Evolutionary conservation across 2,113 vertebrate genomes (phyloP), one percentile per base, ranked within the genome.

Genomic region (Microtus pennsylvanicus): DNA sequence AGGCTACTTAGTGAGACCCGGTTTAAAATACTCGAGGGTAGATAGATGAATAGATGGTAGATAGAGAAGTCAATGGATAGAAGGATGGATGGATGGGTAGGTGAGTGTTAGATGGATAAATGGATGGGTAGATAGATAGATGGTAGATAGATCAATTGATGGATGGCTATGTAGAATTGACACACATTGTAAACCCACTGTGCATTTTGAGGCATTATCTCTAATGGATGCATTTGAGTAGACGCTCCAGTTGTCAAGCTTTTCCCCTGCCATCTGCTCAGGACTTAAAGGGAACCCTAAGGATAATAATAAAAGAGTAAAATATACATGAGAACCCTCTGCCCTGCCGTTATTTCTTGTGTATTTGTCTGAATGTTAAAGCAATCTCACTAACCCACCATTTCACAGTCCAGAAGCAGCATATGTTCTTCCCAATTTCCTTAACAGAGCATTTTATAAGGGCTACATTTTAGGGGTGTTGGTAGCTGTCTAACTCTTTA

Each of bases 381-480:
- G 47, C 30, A 67, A 74, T 63, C 72, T 92, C 72, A 50, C 26
- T 91, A 76, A 33, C 14, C 21, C 12, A 91, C 30, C 30, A 24
- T 80, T 78, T 95, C 52, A 78, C 1, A 63, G 11, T 58, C 52
- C 17, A 96, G 76, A 89, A 81, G 67, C 45, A 78, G 30, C 42
- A n/a, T 65, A 26, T 30, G 82, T 86, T 75, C 78, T 83, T 5
- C 19, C n/a, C 85, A 83, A 75, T 80, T 95, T 93, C 96, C 47
- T 89, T 91, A 74, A 35, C 63, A 85, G 67, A 89, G 82, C 19
- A 69, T 94, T 94, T 95, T 86, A 38, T 94, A 63, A 89, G 19
- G 3, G 17, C 14, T 67, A 55, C 22, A 14, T 82, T 89, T 90
- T 61, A 5, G 30, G 74, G 13, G 72, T 87, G 13, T 69, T 69